Base-by-base conservation (phyloP, 2,113 vertebrate species). In the Urocynchramus pylzowi region DNA sequence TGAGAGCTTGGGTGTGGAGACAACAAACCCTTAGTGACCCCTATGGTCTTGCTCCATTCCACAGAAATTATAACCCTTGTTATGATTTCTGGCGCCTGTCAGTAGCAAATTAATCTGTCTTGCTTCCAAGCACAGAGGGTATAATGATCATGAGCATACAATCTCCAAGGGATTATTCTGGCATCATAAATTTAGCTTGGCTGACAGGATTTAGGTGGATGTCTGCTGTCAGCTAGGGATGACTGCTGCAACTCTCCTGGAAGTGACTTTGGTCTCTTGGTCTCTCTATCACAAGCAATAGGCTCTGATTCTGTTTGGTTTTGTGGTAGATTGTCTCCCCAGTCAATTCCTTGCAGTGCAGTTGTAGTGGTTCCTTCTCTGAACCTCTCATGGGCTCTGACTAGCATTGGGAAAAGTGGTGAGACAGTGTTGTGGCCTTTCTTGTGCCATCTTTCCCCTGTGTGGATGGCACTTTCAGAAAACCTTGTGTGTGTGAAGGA, bases 291-390 rank as follows among this genome's bases (percentile, higher is more conserved):
- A 44, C 20, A 19, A 68, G 67, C 22, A 30, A 41, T 4, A 13
- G 22, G 37, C 52, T 88, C 49, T 39, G 79, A 49, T 75, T 76
- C 53, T 78, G 3, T 85, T 93, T 75, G 65, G 28, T 44, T 90
- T 90, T 94, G 64, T 86, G 90, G 73, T 63, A 53, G 64, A 70
- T 78, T 49, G 11, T 83, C 39, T 88, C 24, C 68, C 31, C n/a
- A 37, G 3, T 79, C 71, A 82, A 26, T 44, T 67, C 64, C 85
- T 73, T 44, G 27, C 31, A 37, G 7, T 56, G 76, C 39, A 57
- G 13, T 45, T 84, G 42, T 70, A 67, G 54, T 69, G 35, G 45
- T 87, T 93, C 80, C 28, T 16, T 64, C 74, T 79, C 33, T 59
- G 78, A 70, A 74, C 13, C 39, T 90, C n/a, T 74, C 24, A 7